Conservation (phyloP, 2,888 invertebrate genomes). For the Temnothorax unifasciatus region DNA sequence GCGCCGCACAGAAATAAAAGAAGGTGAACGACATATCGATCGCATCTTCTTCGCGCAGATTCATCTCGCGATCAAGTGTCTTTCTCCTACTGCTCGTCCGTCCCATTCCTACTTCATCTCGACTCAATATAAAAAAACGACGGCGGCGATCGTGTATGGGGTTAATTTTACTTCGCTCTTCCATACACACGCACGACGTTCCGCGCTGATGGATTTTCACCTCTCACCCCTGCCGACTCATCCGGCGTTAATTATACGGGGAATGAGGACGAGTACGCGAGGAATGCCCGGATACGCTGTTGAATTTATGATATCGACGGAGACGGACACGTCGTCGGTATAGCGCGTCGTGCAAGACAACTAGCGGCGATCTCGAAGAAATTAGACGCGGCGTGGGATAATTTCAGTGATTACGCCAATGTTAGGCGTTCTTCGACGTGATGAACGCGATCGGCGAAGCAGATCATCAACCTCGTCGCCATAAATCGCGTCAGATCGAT, state of each 20-base stretch:
- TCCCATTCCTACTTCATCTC: neutral
- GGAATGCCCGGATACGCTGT: conserved; percentile 74
- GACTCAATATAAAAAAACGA: conserved; percentile 39
- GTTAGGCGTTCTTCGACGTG: conserved; percentile 28
- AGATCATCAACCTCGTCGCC: neutral
- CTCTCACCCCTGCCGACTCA: conserved; percentile 76
- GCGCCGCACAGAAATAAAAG: neutral
- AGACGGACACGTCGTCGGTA: conserved; percentile 60
- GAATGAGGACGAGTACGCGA: conserved; percentile 75
- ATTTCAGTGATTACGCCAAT: conserved; percentile 31
- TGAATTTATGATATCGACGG: conserved; percentile 74
- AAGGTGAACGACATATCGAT: conserved; percentile 57
- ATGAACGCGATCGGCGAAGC: conserved; percentile 13
- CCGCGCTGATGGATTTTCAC: conserved; percentile 77
- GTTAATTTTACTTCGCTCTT: conserved; percentile 74
- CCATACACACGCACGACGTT: conserved; percentile 72
- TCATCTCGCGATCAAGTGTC: conserved; percentile 50
- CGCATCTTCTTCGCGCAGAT: conserved; percentile 64
- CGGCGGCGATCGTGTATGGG: conserved; percentile 70
- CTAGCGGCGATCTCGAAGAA: conserved; percentile 64
- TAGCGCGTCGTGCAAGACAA: neutral
- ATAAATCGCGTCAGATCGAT: conserved; percentile 11
- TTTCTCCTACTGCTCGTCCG: conserved; percentile 57
- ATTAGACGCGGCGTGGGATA: conserved; percentile 60
- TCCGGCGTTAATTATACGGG: conserved; percentile 76